Evolutionary conservation across 2,113 vertebrate species (phyloP).

Genomic region (Pundamilia nyererei): DNA sequence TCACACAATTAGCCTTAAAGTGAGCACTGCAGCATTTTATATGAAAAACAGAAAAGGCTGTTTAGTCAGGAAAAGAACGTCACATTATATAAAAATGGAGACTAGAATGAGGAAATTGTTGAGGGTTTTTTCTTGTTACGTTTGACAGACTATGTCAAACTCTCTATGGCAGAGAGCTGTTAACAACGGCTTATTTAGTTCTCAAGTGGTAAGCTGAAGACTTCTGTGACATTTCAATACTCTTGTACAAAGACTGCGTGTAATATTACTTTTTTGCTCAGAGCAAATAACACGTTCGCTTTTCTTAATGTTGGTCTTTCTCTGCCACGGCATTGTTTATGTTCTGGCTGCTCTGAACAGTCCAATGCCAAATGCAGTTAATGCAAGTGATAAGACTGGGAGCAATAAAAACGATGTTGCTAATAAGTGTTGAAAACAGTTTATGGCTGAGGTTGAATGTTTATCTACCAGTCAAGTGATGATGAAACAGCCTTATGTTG

Average conservation of each 20-base stretch:
- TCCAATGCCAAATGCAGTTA: not conserved
- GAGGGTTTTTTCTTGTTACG: not conserved
- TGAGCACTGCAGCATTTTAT: not conserved
- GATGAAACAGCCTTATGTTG: not conserved
- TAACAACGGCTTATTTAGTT: constrained; percentile 22
- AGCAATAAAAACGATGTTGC: not conserved
- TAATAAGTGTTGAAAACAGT: not conserved
- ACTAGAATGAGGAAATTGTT: not conserved
- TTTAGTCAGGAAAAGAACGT: not conserved
- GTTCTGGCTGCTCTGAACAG: not conserved
- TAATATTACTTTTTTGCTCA: constrained; percentile 15
- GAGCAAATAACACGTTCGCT: not conserved
- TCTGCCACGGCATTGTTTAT: constrained; percentile 12
- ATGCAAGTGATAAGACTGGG: not conserved
- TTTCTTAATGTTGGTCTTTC: not conserved
- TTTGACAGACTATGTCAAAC: constrained; percentile 3
- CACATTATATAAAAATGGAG: not conserved
- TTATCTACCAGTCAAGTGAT: not conserved
- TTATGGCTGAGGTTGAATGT: not conserved
- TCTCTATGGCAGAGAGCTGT: not conserved
- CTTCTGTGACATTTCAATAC: constrained; percentile 28
- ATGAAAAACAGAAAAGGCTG: not conserved
- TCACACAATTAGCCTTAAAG: not conserved
- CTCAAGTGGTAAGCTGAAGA: constrained; percentile 11
- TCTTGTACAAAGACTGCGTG: not conserved